phyloP scores from a whole-genome alignment of 2,113 vertebrate species.

The Oplegnathus fasciatus region DNA sequence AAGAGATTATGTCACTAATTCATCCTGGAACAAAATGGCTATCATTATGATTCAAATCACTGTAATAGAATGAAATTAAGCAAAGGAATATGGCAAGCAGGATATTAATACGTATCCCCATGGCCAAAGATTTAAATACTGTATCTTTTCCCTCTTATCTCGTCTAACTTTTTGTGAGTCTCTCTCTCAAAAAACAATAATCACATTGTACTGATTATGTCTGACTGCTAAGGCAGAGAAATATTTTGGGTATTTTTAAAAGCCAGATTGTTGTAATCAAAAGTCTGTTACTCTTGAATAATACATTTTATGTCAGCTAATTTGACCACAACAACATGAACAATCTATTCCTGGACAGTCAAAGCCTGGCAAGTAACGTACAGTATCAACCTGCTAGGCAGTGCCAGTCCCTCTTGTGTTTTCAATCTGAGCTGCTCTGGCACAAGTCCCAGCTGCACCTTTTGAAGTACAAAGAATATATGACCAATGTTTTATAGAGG shows the following conservation, averaged over 20 bases:
- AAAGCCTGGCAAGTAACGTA: constrained; percentile 13
- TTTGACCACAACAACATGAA: constrained; percentile 45
- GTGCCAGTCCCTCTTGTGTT: constrained; percentile 37
- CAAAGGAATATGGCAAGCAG: constrained; percentile 51
- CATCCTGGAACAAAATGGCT: constrained; percentile 56
- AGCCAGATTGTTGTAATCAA: constrained; percentile 44
- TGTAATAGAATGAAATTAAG: constrained; percentile 71
- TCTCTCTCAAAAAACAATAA: constrained; percentile 50
- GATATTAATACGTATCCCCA: constrained; percentile 64
- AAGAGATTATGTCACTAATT: constrained; percentile 68
- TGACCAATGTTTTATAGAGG: constrained; percentile 22
- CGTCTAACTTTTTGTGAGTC: neutral
- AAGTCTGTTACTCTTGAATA: constrained; percentile 32
- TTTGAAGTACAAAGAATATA: constrained; percentile 58
- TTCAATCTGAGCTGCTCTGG: constrained; percentile 50
- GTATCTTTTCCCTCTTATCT: constrained; percentile 30
- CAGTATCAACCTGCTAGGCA: constrained; percentile 60
- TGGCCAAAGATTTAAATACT: constrained; percentile 51
- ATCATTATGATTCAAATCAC: constrained; percentile 69
- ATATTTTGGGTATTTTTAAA: constrained; percentile 32
- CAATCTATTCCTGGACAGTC: constrained; percentile 46
- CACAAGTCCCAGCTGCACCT: constrained; percentile 28
- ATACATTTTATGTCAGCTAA: constrained; percentile 6
- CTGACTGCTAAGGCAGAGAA: constrained; percentile 29
- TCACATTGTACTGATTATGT: constrained; percentile 62